Conservation (phyloP, 2,797 vertebrate species). For the Eulemur rubriventer region DNA sequence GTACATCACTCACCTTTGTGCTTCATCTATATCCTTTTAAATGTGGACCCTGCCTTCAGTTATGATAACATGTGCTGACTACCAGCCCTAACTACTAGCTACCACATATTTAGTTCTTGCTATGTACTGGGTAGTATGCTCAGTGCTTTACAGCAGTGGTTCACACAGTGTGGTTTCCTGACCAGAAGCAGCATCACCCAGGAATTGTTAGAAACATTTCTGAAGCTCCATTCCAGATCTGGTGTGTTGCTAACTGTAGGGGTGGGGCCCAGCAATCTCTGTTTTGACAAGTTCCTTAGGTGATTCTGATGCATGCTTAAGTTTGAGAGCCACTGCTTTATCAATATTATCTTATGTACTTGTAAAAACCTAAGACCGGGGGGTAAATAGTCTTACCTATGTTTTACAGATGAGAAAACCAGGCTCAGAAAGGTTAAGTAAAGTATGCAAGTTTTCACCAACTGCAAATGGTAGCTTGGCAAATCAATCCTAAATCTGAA, state of each 20-base stretch:
- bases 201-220: not conserved
- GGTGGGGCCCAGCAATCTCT: not conserved
- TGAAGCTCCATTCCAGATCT: not conserved
- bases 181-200: no score
- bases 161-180: not conserved
- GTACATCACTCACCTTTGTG: not conserved
- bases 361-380: not conserved
- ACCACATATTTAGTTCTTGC: not conserved
- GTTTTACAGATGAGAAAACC: not conserved
- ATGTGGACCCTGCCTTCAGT: not conserved
- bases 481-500: not conserved
- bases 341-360: not conserved
- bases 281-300: not conserved
- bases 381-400: not conserved
- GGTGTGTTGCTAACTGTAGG: not conserved
- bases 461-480: not conserved
- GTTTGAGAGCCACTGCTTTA: not conserved
- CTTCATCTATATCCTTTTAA: not conserved
- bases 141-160: not conserved
- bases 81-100: not conserved
- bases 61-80: not conserved
- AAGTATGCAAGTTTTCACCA: not conserved
- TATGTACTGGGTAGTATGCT: not conserved
- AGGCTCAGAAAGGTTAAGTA: not conserved
- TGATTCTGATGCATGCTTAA: not conserved